Percentiles rank a stretch among this genome's conserved stretches.
Conservation (phyloP, 2,797 vertebrate genomes). For the Bovichtus variegatus region DNA sequence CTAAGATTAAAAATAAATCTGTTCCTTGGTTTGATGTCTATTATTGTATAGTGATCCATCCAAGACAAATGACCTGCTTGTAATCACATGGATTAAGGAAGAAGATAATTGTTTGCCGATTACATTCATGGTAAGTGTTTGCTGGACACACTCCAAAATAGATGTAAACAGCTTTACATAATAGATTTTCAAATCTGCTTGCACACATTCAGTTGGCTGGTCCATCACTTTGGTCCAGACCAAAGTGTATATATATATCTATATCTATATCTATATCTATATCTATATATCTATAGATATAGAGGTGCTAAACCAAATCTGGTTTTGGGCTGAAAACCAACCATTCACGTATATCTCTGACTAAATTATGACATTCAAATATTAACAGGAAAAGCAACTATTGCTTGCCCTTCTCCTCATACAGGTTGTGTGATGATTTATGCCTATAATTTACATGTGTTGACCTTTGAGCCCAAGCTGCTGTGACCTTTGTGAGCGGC, state of each 20-base stretch:
- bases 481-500: conserved; percentile 24
- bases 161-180: conserved; percentile 7
- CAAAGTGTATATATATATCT: too few species aligned
- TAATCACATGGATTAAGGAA: conserved; percentile 41
- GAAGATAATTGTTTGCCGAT: conserved; percentile 27
- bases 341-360: background rate
- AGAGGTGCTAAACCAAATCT: too few species aligned
- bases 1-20: conserved; percentile 3
- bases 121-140: conserved; percentile 25
- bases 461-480: conserved; percentile 9
- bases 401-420: background rate
- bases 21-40: conserved; percentile 24
- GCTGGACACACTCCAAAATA: conserved; percentile 19
- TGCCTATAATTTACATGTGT: conserved; percentile 2
- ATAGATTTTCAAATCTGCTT: conserved; percentile 8
- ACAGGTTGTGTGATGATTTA: background rate
- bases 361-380: background rate
- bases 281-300: too few species aligned
- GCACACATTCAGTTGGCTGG: background rate
- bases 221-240: background rate
- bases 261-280: too few species aligned
- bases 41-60: conserved; percentile 1
- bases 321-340: background rate
- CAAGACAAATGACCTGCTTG: conserved; percentile 26
- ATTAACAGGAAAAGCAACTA: background rate